phyloP scores from a whole-genome alignment of 2,113 vertebrate genomes.

The Gopherus evgoodei region DNA sequence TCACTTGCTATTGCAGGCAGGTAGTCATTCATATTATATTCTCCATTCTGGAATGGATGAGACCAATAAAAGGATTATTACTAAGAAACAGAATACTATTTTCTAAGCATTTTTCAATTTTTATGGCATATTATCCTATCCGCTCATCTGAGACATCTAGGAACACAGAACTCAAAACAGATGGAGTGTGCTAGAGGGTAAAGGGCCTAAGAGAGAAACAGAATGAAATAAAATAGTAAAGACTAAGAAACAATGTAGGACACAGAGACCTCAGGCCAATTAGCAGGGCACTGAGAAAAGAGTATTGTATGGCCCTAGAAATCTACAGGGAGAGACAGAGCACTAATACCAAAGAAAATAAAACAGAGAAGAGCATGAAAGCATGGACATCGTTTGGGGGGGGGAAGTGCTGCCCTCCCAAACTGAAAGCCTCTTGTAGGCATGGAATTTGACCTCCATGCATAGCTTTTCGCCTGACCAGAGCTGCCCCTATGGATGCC shows the following conservation, averaged over 20 bases:
- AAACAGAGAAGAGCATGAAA: background rate
- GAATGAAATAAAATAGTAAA: background rate
- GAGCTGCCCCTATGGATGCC: too few species aligned
- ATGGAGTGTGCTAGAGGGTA: background rate
- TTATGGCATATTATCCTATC: slow-evolving; percentile 17
- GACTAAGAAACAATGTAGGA: background rate
- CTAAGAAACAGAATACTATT: background rate
- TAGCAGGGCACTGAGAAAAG: too few species aligned
- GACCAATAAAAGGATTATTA: background rate
- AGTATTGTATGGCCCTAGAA: background rate
- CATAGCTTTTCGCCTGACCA: too few species aligned
- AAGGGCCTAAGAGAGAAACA: background rate
- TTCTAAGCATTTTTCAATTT: background rate
- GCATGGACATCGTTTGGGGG: background rate
- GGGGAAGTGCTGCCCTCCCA: too few species aligned
- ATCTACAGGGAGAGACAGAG: background rate
- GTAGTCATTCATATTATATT: background rate
- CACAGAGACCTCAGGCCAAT: background rate
- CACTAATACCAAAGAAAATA: background rate
- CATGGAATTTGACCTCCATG: too few species aligned
- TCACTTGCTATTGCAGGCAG: background rate
- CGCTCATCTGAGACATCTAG: background rate
- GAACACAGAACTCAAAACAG: background rate
- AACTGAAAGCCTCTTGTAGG: too few species aligned
- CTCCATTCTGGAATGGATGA: background rate